Percentiles rank a stretch among this genome's conserved stretches.
phyloP scores from a whole-genome alignment of 2,888 invertebrate species.

The Xylophagus ater region DNA sequence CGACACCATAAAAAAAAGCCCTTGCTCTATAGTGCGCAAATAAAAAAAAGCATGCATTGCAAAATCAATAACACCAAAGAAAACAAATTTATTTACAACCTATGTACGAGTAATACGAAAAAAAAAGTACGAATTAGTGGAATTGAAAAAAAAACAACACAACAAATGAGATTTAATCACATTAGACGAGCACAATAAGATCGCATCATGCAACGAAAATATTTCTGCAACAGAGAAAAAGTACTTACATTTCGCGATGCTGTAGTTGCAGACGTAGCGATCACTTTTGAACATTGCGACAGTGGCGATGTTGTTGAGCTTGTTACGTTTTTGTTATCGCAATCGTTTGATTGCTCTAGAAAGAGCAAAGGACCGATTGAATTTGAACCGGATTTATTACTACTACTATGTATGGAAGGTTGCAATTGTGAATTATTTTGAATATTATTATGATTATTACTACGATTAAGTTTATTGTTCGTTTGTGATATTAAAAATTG shows the following conservation, averaged over 20 bases:
- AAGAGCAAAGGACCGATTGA: constrained; percentile 14
- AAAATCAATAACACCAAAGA: too few relatives aligned
- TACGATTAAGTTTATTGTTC: constrained; percentile 1
- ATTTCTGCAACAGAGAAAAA: neutral
- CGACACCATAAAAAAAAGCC: too few relatives aligned
- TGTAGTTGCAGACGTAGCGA: constrained; percentile 4
- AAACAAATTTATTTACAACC: too few relatives aligned
- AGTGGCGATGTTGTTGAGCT: constrained; percentile 6
- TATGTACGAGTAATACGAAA: too few relatives aligned
- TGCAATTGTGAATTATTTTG: too few relatives aligned
- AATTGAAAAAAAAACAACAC: neutral
- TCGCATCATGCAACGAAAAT: neutral
- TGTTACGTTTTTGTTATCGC: constrained; percentile 5
- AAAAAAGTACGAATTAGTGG: neutral
- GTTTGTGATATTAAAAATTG: constrained; percentile 10
- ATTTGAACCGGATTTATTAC: neutral
- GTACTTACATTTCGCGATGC: constrained; percentile 12
- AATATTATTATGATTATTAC: too few relatives aligned
- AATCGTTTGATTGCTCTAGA: constrained; percentile 12
- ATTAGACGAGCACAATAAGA: neutral
- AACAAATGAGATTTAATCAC: neutral
- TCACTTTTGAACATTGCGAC: constrained; percentile 7
- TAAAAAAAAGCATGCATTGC: too few relatives aligned
- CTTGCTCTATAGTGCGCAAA: too few relatives aligned
- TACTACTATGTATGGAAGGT: constrained; percentile 7